Conservation (phyloP, 2,797 vertebrate species). For the Anas georgica region DNA sequence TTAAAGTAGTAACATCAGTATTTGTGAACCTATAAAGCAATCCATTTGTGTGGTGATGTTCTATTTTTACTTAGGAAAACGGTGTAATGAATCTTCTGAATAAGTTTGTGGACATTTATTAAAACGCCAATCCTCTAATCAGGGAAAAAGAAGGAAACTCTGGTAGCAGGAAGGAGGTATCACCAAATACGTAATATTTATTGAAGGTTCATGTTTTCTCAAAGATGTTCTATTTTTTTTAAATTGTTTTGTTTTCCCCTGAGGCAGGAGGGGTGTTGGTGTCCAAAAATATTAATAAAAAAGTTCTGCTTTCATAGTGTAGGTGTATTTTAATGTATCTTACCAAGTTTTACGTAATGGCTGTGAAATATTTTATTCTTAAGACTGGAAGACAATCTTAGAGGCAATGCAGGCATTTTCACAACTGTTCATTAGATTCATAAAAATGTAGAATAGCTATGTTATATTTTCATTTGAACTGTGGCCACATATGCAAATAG, state of each 20-base stretch:
- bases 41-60: not conserved
- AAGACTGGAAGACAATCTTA: not conserved
- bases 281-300: not conserved
- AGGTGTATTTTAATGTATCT: not conserved
- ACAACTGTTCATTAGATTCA: not conserved
- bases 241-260: too few species aligned
- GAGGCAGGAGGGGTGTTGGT: rapidly evolving
- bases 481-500: not conserved
- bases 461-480: not conserved
- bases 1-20: not conserved
- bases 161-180: not conserved
- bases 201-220: not conserved
- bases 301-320: not conserved
- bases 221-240: not conserved
- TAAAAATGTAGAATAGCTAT: not conserved
- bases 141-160: not conserved
- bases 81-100: not conserved
- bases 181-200: not conserved
- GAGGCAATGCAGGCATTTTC: not conserved
- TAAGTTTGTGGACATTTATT: rapidly evolving
- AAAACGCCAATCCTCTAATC: not conserved
- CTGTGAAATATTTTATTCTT: not conserved
- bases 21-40: not conserved
- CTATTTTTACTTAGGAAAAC: not conserved
- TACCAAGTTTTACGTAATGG: not conserved